These are phyloP conservation scores for Idaea biselata DNA, from an alignment of 2,888 invertebrate genomes.

Conservation along the genomic window DNA sequence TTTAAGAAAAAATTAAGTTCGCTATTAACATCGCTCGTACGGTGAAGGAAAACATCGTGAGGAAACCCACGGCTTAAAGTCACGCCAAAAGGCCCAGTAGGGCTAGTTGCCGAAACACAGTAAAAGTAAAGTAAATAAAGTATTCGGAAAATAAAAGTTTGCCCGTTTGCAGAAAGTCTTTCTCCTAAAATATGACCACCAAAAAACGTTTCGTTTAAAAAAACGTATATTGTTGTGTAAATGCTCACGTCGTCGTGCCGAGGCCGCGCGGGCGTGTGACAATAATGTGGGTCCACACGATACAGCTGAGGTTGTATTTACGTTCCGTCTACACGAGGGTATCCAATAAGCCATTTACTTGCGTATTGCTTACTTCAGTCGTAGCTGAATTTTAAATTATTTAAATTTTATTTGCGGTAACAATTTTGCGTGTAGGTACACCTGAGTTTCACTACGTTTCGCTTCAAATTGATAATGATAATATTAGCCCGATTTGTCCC, in stretches of 20 bases:
- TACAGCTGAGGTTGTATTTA: slow-evolving; percentile 1
- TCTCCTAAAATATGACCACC: neutral
- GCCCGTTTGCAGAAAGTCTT: neutral
- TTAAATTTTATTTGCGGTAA: neutral
- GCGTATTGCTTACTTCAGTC: neutral
- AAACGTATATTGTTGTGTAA: neutral
- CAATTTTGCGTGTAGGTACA: neutral
- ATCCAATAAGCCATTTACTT: neutral
- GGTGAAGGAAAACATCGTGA: too few species aligned
- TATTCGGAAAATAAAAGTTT: neutral
- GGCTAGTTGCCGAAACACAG: too few species aligned
- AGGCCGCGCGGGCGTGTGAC: neutral
- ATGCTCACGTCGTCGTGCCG: neutral
- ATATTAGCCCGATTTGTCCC: neutral
- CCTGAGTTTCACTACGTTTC: slow-evolving; percentile 1
- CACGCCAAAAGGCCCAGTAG: too few species aligned
- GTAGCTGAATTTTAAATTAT: neutral
- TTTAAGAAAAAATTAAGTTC: too few species aligned
- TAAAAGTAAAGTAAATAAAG: too few species aligned
- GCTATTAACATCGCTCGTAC: too few species aligned
- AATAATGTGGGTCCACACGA: slow-evolving; percentile 1
- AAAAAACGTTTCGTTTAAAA: neutral
- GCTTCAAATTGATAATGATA: neutral
- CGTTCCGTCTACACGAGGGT: neutral
- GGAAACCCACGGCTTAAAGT: too few species aligned